Evolutionary conservation across 1,140 invertebrate genomes (phyloP).

Genomic region (Leptinotarsa texana): DNA sequence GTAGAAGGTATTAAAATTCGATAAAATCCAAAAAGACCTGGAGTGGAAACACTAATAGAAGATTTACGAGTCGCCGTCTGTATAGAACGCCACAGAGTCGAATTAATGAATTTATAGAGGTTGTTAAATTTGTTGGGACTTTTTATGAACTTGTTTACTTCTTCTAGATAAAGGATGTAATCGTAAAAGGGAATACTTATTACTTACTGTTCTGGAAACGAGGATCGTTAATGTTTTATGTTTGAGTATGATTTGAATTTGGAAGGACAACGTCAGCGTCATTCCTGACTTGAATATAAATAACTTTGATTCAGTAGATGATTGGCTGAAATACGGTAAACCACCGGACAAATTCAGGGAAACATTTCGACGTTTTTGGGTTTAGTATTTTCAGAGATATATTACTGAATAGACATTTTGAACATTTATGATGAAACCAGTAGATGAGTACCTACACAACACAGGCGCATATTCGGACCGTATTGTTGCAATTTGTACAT

Average conservation of each 20-base stretch:
- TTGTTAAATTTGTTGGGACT: slow-evolving; percentile 10
- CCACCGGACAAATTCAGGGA: not conserved
- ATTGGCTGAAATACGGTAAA: not conserved
- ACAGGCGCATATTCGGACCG: too few species aligned
- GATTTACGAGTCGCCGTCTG: not conserved
- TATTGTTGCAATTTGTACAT: too few species aligned
- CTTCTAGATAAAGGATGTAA: slow-evolving; percentile 12
- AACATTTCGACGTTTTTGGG: too few species aligned
- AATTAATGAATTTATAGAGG: slow-evolving; percentile 20
- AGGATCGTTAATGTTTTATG: not conserved
- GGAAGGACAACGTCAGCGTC: not conserved
- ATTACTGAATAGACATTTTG: too few species aligned
- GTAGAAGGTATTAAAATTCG: not conserved
- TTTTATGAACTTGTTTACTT: slow-evolving; percentile 20
- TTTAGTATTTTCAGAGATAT: too few species aligned
- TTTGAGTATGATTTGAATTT: not conserved
- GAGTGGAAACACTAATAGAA: not conserved
- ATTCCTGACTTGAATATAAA: too few species aligned
- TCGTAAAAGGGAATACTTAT: slow-evolving; percentile 7
- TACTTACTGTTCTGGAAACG: slow-evolving; percentile 3
- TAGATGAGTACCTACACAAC: too few species aligned
- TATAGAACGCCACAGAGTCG: slow-evolving; percentile 10
- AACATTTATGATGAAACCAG: too few species aligned
- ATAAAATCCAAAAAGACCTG: not conserved
- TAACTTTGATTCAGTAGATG: too few species aligned